Evolutionary conservation across 2,797 vertebrate species (phyloP), one percentile per base, ranked within the genome.

Genomic region (Enteromius radiatus): DNA sequence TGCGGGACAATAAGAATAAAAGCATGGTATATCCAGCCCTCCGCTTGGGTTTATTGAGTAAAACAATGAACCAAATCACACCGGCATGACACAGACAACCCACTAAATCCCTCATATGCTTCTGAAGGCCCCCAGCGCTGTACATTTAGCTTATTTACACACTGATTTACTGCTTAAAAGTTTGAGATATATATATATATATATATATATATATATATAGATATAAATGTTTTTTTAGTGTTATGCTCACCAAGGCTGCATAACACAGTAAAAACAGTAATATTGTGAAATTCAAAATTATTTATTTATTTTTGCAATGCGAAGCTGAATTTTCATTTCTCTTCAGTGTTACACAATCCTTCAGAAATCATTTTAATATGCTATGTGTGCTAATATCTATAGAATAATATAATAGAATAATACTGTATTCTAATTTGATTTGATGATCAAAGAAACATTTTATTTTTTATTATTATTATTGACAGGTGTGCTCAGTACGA

Each of bases 1-100:
- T 89, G 86, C 87, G 88, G 64, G 87, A 88, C 89, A 89, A 89
- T 90, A 90, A 90, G 91, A 74, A 89, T 85, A 82, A 80, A 83
- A 38, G 64, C 74, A 36, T 65, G 86, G 90, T 86, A 87, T 86
- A 86, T 88, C 90, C 82, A 91, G 89, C 41, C 3, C 65, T 76
- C 45, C 33, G 54, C 52, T 73, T 6, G 11, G 15, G 38, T 73
- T 79, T 79, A 84, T 80, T 74, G 80, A 67, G 77, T 65, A 67
- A 80, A 83, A 83, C 64, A 83, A 83, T 76, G 81, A 83, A 59
- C 63, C 73, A 67, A 59, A 76, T 49, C 81, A 56, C 47, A 56
- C 7, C 36, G 38, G n/a, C n/a, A 10, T 81, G 80, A 52, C 80
- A 73, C 26, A 63, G 59, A 63, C 26, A 63, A 63, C 59, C 59